Evolutionary conservation across 2,113 vertebrate genomes (phyloP).

Genomic region (Ranitomeya variabilis): DNA sequence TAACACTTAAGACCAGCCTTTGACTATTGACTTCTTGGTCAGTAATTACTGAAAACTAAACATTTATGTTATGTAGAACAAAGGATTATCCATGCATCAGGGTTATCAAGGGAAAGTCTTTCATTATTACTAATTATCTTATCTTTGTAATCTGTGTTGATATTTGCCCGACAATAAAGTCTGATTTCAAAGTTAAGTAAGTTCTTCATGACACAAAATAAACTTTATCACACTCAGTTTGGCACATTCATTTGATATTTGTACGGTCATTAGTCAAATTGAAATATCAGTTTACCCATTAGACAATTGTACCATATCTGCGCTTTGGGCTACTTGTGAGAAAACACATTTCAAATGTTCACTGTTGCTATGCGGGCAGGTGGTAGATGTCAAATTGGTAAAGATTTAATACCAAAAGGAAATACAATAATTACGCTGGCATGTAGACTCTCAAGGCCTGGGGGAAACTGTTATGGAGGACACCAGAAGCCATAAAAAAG

Average conservation of each 20-base stretch:
- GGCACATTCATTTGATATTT: neutral
- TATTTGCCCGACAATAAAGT: neutral
- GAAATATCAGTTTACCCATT: neutral
- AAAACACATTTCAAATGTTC: no score
- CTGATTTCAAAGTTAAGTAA: neutral
- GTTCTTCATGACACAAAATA: neutral
- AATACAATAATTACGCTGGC: no score
- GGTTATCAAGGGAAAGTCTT: neutral
- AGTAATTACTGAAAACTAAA: neutral
- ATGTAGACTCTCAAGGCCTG: no score
- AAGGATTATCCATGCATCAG: neutral
- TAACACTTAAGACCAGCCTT: neutral
- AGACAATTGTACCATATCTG: neutral
- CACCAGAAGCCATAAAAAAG: no score
- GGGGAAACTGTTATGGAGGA: no score
- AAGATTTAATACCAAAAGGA: no score
- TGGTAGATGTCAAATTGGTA: no score
- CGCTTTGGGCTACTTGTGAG: no score
- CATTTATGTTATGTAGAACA: neutral
- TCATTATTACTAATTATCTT: no score
- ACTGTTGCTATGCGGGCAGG: no score
- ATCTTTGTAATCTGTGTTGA: neutral
- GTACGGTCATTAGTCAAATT: neutral
- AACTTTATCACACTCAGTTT: neutral
- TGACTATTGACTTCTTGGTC: neutral